Evolutionary conservation across 2,797 vertebrate genomes (phyloP), one percentile per base, ranked within the genome.

Genomic region (Silurus lanzhouensis): DNA sequence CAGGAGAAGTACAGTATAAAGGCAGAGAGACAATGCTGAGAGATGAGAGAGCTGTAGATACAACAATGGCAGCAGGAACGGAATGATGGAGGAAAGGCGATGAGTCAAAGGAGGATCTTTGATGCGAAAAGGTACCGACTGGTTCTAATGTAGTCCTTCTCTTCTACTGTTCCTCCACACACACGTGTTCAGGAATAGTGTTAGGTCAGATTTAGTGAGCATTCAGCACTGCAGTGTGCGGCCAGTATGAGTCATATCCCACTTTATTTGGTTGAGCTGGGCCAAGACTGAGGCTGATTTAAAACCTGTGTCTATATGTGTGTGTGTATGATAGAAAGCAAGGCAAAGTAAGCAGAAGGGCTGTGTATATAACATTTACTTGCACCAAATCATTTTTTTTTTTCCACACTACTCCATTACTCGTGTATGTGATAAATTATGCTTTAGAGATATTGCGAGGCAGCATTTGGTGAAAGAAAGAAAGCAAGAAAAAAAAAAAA

Each of bases 331-430:
- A 60, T 13, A 78, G 46, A 78, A 68, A 27, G 83, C 12, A 44
- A 58, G 61, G 38, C 52, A 84, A 63, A 38, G 31, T 61, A 27
- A 61, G 44, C 60, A 52, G 19, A 31, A 81, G 46, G 68, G 48
- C 57, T 64, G 22, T 80, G 67, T 31, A 80, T 80, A 27, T 71
- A 80, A 48, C 57, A 46, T 81, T 27, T 31, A 81, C 20, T 66
- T 72, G 20, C 48, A 66, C 70, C 20, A 46, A 48, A 46, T 71
- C 17, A 83, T 19, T 46, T 38, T 74, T 44, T 77, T 82, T 70
- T 82, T 48, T 44, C 8, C 83, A 64, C 14, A 44, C 80, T 80
- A 57, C 81, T 85, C 89, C 87, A 90, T 90, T 90, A 87, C 85
- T 85, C 76, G 79, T 85, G 61, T 84, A 87, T 88, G 19, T 86